Evolutionary conservation across 2,888 invertebrate genomes (phyloP).

Genomic region (Pristionchus mayeri): DNA sequence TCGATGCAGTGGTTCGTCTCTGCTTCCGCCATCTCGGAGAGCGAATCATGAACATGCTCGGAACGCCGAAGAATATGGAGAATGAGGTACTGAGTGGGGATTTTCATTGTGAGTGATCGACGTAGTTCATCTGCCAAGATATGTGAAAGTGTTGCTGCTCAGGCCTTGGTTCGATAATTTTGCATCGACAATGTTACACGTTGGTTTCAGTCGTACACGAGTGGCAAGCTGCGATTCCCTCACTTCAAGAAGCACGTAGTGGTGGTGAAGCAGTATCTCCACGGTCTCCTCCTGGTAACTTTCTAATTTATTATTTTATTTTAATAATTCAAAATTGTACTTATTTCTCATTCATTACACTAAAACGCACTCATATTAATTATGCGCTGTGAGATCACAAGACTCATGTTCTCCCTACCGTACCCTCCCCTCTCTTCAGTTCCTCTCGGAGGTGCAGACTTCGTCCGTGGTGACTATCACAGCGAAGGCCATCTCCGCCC

Average conservation of each 20-base stretch:
- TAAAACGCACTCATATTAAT: constrained; percentile 59
- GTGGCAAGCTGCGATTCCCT: constrained; percentile 51
- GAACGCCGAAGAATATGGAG: constrained; percentile 39
- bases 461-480: constrained; percentile 66
- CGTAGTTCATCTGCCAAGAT: no score
- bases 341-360: constrained; percentile 54
- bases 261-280: constrained; percentile 61
- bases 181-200: not conserved
- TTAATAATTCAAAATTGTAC: not conserved
- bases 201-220: constrained; percentile 9
- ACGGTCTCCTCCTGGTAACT: constrained; percentile 56
- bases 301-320: not conserved
- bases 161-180: no score
- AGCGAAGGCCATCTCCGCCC: constrained; percentile 64
- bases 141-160: no score
- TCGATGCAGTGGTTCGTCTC: constrained; percentile 69
- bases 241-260: constrained; percentile 59
- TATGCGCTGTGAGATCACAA: not conserved
- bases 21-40: constrained; percentile 69
- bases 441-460: constrained; percentile 69
- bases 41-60: constrained; percentile 60
- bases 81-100: constrained; percentile 29
- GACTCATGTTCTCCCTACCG: no score
- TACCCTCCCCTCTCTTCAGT: constrained; percentile 57
- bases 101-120: no score